A percentile compares a stretch with the other conserved stretches of the same genome.
phyloP scores from a whole-genome alignment of 2,113 vertebrate species.

The Podarcis muralis region DNA sequence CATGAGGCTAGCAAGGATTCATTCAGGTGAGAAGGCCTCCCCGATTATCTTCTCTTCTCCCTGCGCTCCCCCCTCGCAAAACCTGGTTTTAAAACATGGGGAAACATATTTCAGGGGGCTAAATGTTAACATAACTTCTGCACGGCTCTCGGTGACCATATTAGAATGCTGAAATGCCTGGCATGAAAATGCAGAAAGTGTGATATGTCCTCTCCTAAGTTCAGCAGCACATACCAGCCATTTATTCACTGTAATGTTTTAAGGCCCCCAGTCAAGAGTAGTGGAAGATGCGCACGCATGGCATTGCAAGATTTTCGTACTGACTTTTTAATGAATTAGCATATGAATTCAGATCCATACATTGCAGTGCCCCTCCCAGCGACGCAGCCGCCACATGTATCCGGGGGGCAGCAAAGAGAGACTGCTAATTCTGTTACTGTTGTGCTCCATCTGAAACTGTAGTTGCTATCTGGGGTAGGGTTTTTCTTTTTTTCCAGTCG shows the following conservation, averaged over 20 bases:
- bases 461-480: slow-evolving; percentile 65
- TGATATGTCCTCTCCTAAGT: slow-evolving; percentile 43
- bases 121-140: slow-evolving; percentile 51
- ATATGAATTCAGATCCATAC: slow-evolving; percentile 24
- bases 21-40: slow-evolving; percentile 82
- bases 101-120: slow-evolving; percentile 21
- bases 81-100: neutral
- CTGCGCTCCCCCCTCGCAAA: neutral
- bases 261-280: slow-evolving; percentile 37
- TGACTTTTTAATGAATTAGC: slow-evolving; percentile 11
- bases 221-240: slow-evolving; percentile 9
- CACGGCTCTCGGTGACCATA: neutral
- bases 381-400: neutral
- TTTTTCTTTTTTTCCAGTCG: neutral
- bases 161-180: slow-evolving; percentile 27
- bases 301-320: slow-evolving; percentile 28
- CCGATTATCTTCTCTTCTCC: neutral
- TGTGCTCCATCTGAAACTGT: slow-evolving; percentile 41
- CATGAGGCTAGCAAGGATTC: slow-evolving; percentile 73
- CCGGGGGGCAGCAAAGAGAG: slow-evolving; percentile 31
- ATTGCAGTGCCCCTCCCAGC: neutral
- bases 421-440: slow-evolving; percentile 22
- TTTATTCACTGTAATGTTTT: slow-evolving; percentile 48
- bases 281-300: neutral
- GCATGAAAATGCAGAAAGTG: slow-evolving; percentile 34